Evolutionary conservation across 2,113 vertebrate species (phyloP).

Genomic region (Eptesicus fuscus): DNA sequence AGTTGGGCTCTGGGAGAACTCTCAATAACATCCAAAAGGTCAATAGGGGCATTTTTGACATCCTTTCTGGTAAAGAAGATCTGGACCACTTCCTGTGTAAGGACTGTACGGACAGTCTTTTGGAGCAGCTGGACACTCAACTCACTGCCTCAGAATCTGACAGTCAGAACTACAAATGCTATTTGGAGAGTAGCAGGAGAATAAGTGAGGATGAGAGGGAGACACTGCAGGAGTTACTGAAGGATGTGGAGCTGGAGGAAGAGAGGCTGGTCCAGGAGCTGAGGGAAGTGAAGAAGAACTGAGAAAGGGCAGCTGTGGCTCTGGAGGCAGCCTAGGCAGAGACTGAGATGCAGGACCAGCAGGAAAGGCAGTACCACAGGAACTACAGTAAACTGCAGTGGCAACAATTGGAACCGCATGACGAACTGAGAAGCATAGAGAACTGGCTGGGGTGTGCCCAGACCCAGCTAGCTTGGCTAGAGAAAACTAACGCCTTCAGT

Average conservation of each 20-base stretch:
- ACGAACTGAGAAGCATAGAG: slow-evolving; percentile 91
- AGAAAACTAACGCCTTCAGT: slow-evolving; percentile 91
- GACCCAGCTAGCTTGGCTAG: slow-evolving; percentile 86
- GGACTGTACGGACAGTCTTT: slow-evolving; percentile 92
- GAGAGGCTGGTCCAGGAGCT: no score
- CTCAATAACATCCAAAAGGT: slow-evolving; percentile 90
- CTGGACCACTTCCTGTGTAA: slow-evolving; percentile 93
- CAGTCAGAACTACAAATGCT: slow-evolving; percentile 90
- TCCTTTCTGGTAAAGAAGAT: slow-evolving; percentile 91
- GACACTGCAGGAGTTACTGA: slow-evolving; percentile 84
- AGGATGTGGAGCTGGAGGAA: slow-evolving; percentile 82
- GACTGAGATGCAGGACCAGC: no score
- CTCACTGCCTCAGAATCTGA: slow-evolving; percentile 88
- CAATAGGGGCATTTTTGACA: slow-evolving; percentile 83
- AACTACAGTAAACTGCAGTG: slow-evolving; percentile 90
- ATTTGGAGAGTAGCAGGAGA: slow-evolving; percentile 86
- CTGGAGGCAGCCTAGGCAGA: no score
- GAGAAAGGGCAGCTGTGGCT: no score
- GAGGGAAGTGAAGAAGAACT: no score
- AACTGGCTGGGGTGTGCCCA: slow-evolving; percentile 91
- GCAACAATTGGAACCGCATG: slow-evolving; percentile 91
- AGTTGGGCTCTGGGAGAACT: slow-evolving; percentile 87
- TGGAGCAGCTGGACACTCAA: slow-evolving; percentile 89
- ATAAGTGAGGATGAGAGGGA: slow-evolving; percentile 85
- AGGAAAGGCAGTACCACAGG: slow-evolving; percentile 88